Base-by-base conservation (phyloP, 2,888 invertebrate genomes). In the Pollenia amentaria region DNA sequence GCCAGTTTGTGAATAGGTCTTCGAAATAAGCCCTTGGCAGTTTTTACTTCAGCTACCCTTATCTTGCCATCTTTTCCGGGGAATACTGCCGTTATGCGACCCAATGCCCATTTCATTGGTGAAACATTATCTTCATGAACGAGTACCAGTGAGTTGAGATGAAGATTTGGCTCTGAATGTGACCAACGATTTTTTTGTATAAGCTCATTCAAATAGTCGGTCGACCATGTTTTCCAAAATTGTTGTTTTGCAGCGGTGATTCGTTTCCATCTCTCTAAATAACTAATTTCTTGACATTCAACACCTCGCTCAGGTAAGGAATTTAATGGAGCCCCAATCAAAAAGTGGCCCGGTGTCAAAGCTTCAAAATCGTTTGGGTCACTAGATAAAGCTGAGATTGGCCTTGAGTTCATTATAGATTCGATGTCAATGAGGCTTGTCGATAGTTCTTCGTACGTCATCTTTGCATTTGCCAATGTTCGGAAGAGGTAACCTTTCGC, bases 151-250 rank as follows among this genome's bases (percentile, higher is more conserved):
- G 70, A 12, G 12, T 70, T 55, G 3, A 53, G 16, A 16, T 21
- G 14, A 14, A 80, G 42, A 29, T 85, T 75, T 16, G 67, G 79
- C 12, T 60, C 55, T 53, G 9, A 12, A 14, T 65, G 57, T 40
- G 46, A 48, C 76, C 75, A 85, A 11, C 65, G 70, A 16, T 40
- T 77, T 38, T 73, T 18, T 16, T 82, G 82, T 42, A 64, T 73
- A 11, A 79, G 42, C 46, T 81, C 81, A 21, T 73, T 73, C 29
- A 73, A 42, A 21, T 75, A 75, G 11, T 75, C 75, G 1, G 64
- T 51, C 18, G 79, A 62, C 85, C 87, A 88, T 11, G 64, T 53
- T n/a, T 77, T 72, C 85, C 85, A 88, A 21, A 85, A 88, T 38
- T 81, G 85, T 11, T 76, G 77, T 29, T 88, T 86, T 1, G 77